A percentile compares a stretch with the other conserved stretches of the same genome.
phyloP scores from a whole-genome alignment of 2,888 invertebrate genomes.

The Drosophila tanythrix region DNA sequence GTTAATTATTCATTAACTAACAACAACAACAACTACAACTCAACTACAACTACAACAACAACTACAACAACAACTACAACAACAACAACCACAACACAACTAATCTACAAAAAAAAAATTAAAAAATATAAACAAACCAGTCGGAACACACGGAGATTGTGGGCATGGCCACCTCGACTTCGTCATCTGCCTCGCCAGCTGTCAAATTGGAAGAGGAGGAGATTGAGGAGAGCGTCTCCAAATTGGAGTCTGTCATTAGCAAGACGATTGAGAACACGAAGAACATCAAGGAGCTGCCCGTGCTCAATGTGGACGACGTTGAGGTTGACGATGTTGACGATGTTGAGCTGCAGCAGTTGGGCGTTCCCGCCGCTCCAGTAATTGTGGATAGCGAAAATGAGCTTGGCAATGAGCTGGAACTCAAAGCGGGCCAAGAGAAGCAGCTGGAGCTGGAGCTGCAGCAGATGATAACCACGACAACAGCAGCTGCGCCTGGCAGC shows the following conservation, averaged over 20 bases:
- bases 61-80: neutral
- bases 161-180: conserved; percentile 8
- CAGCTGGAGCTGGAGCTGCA: conserved; percentile 18
- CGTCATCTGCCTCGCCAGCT: conserved; percentile 28
- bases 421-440: conserved; percentile 22
- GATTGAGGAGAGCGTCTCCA: conserved; percentile 83
- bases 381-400: conserved; percentile 56
- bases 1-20: conserved; percentile 54
- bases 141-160: conserved; percentile 45
- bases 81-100: conserved; percentile 7
- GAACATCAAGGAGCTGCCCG: conserved; percentile 82
- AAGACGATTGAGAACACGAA: conserved; percentile 85
- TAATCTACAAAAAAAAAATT: neutral
- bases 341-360: conserved; percentile 54
- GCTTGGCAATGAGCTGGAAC: conserved; percentile 47
- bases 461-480: conserved; percentile 37
- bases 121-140: conserved; percentile 24
- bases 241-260: conserved; percentile 84
- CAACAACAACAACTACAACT: conserved; percentile 33
- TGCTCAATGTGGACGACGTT: conserved; percentile 64
- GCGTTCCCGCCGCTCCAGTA: conserved; percentile 55
- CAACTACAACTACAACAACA: neutral
- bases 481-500: conserved; percentile 32
- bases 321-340: conserved; percentile 63
- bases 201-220: conserved; percentile 80